Conservation (phyloP, 2,888 invertebrate genomes). For the Lysandra coridon region DNA sequence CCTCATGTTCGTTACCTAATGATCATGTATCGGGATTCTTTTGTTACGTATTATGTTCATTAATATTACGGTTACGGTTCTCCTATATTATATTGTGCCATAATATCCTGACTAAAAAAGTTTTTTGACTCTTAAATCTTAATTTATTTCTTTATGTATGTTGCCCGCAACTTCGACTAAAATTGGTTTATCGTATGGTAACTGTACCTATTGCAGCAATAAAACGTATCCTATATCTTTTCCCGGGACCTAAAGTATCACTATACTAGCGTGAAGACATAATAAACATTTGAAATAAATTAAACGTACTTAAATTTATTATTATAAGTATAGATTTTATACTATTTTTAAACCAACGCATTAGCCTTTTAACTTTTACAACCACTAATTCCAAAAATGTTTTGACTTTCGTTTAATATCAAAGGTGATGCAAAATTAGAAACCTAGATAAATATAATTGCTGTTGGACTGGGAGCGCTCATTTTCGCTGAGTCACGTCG, state of each 20-base stretch:
- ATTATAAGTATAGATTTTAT: too few species aligned
- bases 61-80: neutral
- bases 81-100: neutral
- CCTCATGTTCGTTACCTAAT: constrained; percentile 20
- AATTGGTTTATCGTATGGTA: too few species aligned
- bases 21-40: neutral
- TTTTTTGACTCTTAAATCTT: too few species aligned
- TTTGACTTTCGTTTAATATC: neutral
- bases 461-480: constrained; percentile 36
- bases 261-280: too few species aligned
- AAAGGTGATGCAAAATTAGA: constrained; percentile 27
- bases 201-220: too few species aligned
- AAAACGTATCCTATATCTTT: too few species aligned
- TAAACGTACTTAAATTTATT: too few species aligned
- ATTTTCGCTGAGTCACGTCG: constrained; percentile 40
- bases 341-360: neutral
- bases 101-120: neutral
- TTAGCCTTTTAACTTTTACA: neutral
- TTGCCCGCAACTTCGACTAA: too few species aligned
- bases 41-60: neutral
- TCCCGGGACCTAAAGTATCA: too few species aligned
- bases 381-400: neutral
- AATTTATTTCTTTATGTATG: too few species aligned
- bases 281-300: too few species aligned
- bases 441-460: constrained; percentile 36